A percentile compares a stretch with the other conserved stretches of the same genome.
phyloP scores from a whole-genome alignment of 2,113 vertebrate genomes.

The Craseonycteris thonglongyai region DNA sequence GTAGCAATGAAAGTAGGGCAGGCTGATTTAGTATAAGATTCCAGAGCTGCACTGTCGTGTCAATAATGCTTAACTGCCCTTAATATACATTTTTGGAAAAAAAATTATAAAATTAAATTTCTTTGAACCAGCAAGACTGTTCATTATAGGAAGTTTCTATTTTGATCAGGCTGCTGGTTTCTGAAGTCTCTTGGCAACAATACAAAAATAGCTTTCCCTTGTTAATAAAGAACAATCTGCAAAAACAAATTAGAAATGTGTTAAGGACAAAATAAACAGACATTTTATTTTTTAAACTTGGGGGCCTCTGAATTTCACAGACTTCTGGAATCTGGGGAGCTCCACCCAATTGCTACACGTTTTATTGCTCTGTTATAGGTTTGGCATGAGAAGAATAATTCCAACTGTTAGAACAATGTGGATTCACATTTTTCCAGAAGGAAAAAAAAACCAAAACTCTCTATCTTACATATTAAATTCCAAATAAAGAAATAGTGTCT shows the following conservation, averaged over 20 bases:
- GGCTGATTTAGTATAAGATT: neutral
- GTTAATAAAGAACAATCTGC: conserved; percentile 79
- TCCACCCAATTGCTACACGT: conserved; percentile 55
- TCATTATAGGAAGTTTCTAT: conserved; percentile 81
- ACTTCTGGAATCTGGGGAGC: conserved; percentile 65
- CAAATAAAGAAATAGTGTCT: conserved; percentile 60
- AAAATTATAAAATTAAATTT: conserved; percentile 54
- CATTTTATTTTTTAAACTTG: conserved; percentile 72
- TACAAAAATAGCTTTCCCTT: conserved; percentile 82
- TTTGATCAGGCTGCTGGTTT: conserved; percentile 80
- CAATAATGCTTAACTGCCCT: conserved; percentile 62
- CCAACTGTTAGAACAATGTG: conserved; percentile 65
- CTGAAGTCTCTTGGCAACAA: conserved; percentile 83
- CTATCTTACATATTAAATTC: conserved; percentile 71
- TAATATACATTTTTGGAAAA: conserved; percentile 73
- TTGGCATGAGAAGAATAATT: conserved; percentile 51
- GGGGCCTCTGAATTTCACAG: conserved; percentile 54
- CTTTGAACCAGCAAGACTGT: conserved; percentile 75
- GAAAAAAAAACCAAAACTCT: neutral
- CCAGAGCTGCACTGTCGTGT: neutral
- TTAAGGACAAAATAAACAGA: conserved; percentile 79
- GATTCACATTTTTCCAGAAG: conserved; percentile 69
- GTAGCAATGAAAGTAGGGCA: neutral
- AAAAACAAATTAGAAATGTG: conserved; percentile 79
- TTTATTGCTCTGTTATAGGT: conserved; percentile 65